Percentiles rank a stretch among this genome's conserved stretches.
Conservation (phyloP, 64 coral and sea anemone genomes). For the Anthopleura sola region DNA sequence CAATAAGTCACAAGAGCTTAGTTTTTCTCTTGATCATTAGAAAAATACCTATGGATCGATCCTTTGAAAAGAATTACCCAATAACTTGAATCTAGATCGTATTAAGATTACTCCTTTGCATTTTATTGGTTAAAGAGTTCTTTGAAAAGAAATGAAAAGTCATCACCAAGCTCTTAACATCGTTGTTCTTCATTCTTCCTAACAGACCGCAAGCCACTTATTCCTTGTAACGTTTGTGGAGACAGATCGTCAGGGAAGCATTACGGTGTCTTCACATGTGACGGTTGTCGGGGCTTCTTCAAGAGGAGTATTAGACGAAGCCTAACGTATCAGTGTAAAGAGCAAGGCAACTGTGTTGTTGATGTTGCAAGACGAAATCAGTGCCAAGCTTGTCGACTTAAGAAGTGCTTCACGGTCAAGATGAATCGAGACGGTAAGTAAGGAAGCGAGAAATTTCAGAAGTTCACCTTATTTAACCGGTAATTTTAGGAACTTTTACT, state of each 20-base stretch:
- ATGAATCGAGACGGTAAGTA: conserved; percentile 96
- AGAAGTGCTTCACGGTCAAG: conserved; percentile 88
- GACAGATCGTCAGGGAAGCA: conserved; percentile 98
- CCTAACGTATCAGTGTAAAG: conserved; percentile 88
- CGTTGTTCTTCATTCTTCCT: conserved; percentile 6
- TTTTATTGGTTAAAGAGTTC: neutral
- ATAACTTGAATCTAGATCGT: neutral
- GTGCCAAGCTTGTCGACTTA: conserved; percentile 91
- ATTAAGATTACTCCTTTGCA: neutral
- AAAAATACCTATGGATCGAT: neutral
- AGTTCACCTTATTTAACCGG: neutral
- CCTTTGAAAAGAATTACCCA: neutral
- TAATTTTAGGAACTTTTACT: neutral
- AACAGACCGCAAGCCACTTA: conserved; percentile 85
- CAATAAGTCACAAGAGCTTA: neutral
- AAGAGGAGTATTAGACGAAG: conserved; percentile 86
- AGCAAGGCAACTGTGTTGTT: conserved; percentile 82
- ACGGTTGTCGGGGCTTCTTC: conserved; percentile 95
- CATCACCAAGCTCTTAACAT: neutral
- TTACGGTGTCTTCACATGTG: conserved; percentile 95
- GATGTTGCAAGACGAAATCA: conserved; percentile 94
- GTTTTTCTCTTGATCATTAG: neutral
- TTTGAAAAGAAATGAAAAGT: conserved; percentile 11
- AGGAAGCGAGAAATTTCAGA: neutral
- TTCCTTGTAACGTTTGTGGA: conserved; percentile 86